A percentile compares a stretch with the other conserved stretches of the same genome.
Conservation (phyloP, 1,140 invertebrate genomes). For the Drosophila setifemur region DNA sequence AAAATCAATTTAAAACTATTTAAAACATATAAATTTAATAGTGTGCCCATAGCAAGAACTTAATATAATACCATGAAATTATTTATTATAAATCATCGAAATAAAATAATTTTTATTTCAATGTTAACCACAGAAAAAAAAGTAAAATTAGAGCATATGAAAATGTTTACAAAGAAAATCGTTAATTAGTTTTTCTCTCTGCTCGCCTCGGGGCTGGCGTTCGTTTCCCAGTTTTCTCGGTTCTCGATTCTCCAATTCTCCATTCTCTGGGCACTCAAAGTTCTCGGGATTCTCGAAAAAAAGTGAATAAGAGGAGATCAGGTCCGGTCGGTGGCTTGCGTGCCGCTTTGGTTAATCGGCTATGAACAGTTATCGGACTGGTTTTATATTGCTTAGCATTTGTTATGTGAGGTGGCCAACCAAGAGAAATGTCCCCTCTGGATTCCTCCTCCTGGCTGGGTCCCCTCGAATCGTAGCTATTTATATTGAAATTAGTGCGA, state of each 20-base stretch:
- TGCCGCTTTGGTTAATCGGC: constrained; percentile 71
- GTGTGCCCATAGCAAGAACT: too few relatives aligned
- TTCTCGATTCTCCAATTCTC: constrained; percentile 2
- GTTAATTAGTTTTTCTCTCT: background rate
- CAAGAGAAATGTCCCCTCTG: background rate
- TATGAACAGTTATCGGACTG: constrained; percentile 79
- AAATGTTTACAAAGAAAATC: too few relatives aligned
- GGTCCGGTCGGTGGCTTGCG: constrained; percentile 46
- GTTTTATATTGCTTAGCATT: constrained; percentile 63
- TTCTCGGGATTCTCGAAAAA: background rate
- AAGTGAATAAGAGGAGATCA: background rate
- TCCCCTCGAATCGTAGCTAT: constrained; percentile 31
- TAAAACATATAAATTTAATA: too few relatives aligned
- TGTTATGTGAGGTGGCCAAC: constrained; percentile 56
- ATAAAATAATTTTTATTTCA: too few relatives aligned
- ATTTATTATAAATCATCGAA: too few relatives aligned
- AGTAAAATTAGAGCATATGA: too few relatives aligned
- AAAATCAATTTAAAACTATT: background rate
- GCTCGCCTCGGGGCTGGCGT: background rate
- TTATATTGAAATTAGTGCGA: constrained; percentile 72
- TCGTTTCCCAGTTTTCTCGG: constrained; percentile 4
- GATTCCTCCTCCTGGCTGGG: background rate
- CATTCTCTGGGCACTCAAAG: background rate
- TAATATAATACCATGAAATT: too few relatives aligned
- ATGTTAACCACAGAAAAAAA: too few relatives aligned